Conservation (phyloP, 2,888 invertebrate species). For the Syrphus vitripennis region DNA sequence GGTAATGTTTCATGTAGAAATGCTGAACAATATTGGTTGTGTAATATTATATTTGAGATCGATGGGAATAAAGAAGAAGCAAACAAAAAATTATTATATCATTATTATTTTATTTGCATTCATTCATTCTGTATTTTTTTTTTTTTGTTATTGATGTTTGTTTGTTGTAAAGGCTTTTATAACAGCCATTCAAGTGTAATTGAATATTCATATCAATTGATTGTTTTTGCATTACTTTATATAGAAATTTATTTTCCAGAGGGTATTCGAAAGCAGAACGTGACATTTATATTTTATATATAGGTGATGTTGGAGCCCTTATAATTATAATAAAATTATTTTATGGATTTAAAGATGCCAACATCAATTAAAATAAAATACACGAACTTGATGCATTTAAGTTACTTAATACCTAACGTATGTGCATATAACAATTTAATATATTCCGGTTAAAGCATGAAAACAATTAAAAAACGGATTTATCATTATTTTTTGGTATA, state of each 20-base stretch:
- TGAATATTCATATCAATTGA: conserved; percentile 23
- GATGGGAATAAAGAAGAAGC: neutral
- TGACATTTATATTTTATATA: neutral
- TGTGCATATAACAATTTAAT: no score
- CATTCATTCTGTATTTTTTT: neutral
- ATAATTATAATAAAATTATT: neutral
- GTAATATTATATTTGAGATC: neutral
- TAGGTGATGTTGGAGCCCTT: neutral
- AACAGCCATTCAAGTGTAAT: neutral
- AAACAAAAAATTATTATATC: neutral
- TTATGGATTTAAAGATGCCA: neutral
- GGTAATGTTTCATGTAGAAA: neutral
- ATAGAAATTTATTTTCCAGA: neutral
- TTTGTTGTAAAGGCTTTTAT: neutral
- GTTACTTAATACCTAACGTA: no score
- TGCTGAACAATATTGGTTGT: neutral
- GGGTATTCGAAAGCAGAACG: neutral
- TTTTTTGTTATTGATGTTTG: neutral
- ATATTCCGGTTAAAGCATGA: no score
- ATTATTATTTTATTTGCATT: neutral
- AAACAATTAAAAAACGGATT: no score
- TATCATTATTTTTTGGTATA: no score
- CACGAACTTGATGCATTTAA: no score
- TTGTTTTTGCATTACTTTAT: neutral
- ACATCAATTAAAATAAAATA: neutral